These are phyloP conservation scores for Endotricha flammealis DNA, from an alignment of 2,888 invertebrate species.

Conservation along the genomic window DNA sequence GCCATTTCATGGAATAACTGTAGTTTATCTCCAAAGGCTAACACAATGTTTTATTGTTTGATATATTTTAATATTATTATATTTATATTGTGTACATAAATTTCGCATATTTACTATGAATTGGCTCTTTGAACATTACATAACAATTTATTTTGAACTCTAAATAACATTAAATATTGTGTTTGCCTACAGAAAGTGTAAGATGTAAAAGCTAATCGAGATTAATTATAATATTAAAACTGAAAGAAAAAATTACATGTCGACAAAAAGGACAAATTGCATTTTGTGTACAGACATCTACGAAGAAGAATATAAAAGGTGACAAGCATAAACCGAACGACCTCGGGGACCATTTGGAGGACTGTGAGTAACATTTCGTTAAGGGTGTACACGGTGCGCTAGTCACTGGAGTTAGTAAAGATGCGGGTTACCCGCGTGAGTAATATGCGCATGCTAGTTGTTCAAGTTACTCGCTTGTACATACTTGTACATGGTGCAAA, in stretches of 20 bases:
- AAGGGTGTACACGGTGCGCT: no score
- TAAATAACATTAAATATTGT: no score
- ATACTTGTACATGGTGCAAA: background rate
- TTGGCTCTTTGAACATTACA: constrained; percentile 47
- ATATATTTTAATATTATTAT: no score
- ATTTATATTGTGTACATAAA: no score
- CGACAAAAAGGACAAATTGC: constrained; percentile 50
- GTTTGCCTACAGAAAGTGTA: constrained; percentile 66
- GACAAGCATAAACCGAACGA: constrained; percentile 32
- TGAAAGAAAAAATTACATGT: constrained; percentile 44
- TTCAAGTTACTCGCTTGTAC: no score
- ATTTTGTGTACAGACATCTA: constrained; percentile 61
- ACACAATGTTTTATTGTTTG: constrained; percentile 41
- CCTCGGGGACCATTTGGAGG: constrained; percentile 32
- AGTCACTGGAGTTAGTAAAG: no score
- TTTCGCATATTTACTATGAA: constrained; percentile 27
- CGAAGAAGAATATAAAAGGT: constrained; percentile 37
- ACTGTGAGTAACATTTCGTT: no score
- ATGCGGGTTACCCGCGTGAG: no score
- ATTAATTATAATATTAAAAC: constrained; percentile 34
- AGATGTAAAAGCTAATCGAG: constrained; percentile 40
- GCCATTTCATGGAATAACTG: constrained; percentile 38
- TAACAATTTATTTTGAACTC: constrained; percentile 22
- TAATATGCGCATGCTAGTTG: no score
- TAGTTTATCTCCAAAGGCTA: constrained; percentile 31